A percentile compares a stretch with the other conserved stretches of the same genome.
phyloP scores from a whole-genome alignment of 2,797 vertebrate genomes.

The Poeciliopsis presidionis region DNA sequence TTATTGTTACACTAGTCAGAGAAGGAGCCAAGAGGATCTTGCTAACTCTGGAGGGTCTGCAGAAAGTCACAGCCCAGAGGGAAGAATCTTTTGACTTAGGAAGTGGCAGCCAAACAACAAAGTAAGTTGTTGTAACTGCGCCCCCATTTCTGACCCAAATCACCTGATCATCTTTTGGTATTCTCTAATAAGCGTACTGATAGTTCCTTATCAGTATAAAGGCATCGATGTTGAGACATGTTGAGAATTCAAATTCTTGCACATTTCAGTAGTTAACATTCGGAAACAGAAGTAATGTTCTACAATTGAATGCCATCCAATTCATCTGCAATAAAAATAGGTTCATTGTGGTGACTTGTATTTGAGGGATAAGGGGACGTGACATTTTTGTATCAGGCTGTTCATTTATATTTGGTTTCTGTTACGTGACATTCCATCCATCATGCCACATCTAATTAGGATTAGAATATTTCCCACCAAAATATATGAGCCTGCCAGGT shows the following conservation, averaged over 20 bases:
- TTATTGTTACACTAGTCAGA: neutral
- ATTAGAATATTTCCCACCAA: conserved; percentile 68
- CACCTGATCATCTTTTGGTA: neutral
- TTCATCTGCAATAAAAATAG: neutral
- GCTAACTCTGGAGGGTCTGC: neutral
- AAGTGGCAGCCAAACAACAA: neutral
- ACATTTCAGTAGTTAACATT: neutral
- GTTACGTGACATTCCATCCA: conserved; percentile 59
- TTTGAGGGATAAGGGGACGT: neutral
- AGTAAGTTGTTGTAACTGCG: neutral
- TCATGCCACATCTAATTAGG: conserved; percentile 64
- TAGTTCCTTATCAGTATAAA: too few relatives aligned
- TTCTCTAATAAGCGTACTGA: too few relatives aligned
- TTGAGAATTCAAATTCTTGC: neutral
- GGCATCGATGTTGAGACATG: neutral
- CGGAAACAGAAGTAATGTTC: neutral
- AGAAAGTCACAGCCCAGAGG: neutral
- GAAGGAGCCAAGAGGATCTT: neutral
- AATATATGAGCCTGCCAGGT: conserved; percentile 61
- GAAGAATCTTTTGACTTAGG: neutral
- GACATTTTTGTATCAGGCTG: neutral
- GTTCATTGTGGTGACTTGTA: neutral
- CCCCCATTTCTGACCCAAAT: neutral
- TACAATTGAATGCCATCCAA: neutral
- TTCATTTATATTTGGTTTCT: conserved; percentile 36